These are phyloP conservation scores for Zoanthus gigantus DNA, from an alignment of 92 coral and sea anemone genomes.

Conservation along the genomic window DNA sequence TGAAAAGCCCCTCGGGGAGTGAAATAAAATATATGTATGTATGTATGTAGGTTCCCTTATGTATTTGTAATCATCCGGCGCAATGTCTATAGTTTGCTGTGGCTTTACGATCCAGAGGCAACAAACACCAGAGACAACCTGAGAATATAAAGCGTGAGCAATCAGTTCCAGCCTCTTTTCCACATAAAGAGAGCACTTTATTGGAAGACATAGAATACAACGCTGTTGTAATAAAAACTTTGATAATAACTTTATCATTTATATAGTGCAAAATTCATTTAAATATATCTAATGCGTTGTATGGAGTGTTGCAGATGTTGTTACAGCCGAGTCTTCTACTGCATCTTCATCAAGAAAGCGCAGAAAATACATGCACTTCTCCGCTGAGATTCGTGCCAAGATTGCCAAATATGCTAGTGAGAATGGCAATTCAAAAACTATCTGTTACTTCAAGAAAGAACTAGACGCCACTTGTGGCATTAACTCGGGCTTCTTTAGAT, in stretches of 20 bases:
- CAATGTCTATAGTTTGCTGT: constrained; percentile 57
- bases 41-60: not conserved
- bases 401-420: constrained; percentile 66
- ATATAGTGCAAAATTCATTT: too few species aligned
- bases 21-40: too few species aligned
- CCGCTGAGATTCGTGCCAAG: constrained; percentile 60
- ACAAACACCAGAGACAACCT: constrained; percentile 62
- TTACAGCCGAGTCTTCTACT: constrained; percentile 57
- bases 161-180: constrained; percentile 56
- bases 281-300: constrained; percentile 10
- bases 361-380: constrained; percentile 53
- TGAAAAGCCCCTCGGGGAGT: too few species aligned
- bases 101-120: constrained; percentile 60
- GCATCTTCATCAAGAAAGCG: constrained; percentile 59
- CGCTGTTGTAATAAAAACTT: constrained; percentile 36
- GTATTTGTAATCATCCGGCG: constrained; percentile 43
- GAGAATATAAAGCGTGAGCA: constrained; percentile 57
- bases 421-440: constrained; percentile 56
- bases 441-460: constrained; percentile 53
- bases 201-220: constrained; percentile 63
- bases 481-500: too few species aligned
- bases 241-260: too few species aligned
- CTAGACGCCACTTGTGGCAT: not conserved
- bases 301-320: constrained; percentile 60
- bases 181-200: constrained; percentile 61